phyloP scores from a whole-genome alignment of 1,140 invertebrate genomes.

The Glomeris maerens region DNA sequence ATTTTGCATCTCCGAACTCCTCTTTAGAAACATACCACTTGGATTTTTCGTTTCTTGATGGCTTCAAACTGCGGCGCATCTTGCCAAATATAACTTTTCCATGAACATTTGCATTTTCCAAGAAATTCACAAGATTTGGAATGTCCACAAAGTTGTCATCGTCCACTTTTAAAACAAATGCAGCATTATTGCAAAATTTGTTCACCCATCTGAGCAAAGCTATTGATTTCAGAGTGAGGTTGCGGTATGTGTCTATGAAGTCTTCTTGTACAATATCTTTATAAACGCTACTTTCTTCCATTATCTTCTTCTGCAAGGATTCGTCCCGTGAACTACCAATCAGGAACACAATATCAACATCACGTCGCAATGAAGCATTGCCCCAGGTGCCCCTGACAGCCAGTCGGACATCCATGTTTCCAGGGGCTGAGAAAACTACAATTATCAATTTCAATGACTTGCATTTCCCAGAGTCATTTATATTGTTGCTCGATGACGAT shows the following conservation, averaged over 20 bases:
- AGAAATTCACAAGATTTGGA: slow-evolving; percentile 32
- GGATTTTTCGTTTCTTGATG: neutral
- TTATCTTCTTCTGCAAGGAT: slow-evolving; percentile 38
- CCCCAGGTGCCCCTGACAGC: slow-evolving; percentile 73
- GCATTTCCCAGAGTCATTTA: too few species aligned
- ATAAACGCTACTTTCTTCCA: slow-evolving; percentile 44
- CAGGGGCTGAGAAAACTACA: slow-evolving; percentile 54
- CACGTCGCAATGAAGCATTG: slow-evolving; percentile 29
- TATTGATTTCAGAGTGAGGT: slow-evolving; percentile 77
- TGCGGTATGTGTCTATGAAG: slow-evolving; percentile 80
- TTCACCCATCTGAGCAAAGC: slow-evolving; percentile 62
- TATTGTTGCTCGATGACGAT: too few species aligned
- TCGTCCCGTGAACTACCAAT: slow-evolving; percentile 33
- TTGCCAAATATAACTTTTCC: too few species aligned
- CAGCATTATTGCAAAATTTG: slow-evolving; percentile 20
- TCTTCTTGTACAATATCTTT: slow-evolving; percentile 81
- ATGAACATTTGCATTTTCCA: too few species aligned
- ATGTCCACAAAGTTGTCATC: slow-evolving; percentile 43
- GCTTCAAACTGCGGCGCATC: too few species aligned
- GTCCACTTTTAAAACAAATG: slow-evolving; percentile 36
- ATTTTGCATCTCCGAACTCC: neutral
- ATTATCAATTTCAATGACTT: slow-evolving; percentile 52
- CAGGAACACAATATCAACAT: slow-evolving; percentile 6
- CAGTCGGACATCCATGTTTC: slow-evolving; percentile 45
- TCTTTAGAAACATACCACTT: neutral